Percentiles rank a stretch among this genome's conserved stretches.
These are phyloP conservation scores for Hormiphora californensis DNA, from an alignment of 37 sponge, comb jelly and placozoan species.

Conservation along the genomic window DNA sequence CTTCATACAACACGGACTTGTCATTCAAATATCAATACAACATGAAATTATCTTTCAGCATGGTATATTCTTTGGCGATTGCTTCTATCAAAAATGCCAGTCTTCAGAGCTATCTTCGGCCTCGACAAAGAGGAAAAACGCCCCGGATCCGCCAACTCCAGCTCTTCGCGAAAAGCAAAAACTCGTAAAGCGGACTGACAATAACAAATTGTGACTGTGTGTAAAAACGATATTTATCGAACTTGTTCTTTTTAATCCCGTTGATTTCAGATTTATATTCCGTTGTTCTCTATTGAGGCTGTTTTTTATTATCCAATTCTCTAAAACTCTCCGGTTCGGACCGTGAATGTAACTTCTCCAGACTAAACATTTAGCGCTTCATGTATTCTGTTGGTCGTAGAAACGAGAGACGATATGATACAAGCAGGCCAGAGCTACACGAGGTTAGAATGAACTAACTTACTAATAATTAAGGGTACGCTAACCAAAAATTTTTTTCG, in stretches of 20 bases:
- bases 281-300: too few relatives aligned
- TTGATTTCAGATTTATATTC: neutral
- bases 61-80: neutral
- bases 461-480: too few relatives aligned
- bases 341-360: too few relatives aligned
- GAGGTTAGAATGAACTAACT: neutral
- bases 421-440: neutral
- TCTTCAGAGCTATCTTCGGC: slow-evolving; percentile 21
- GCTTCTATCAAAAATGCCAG: slow-evolving; percentile 28
- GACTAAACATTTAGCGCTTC: too few relatives aligned
- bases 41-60: too few relatives aligned
- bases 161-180: neutral
- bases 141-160: neutral
- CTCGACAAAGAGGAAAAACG: neutral
- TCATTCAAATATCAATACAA: too few relatives aligned
- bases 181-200: neutral
- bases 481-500: too few relatives aligned
- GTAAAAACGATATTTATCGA: neutral
- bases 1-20: too few relatives aligned
- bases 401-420: neutral
- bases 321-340: too few relatives aligned
- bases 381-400: slow-evolving; percentile 26
- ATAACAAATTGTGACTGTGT: neutral
- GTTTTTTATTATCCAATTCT: too few relatives aligned
- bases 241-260: neutral